Conservation (phyloP, 2,113 vertebrate species). For the Microtus montanus region DNA sequence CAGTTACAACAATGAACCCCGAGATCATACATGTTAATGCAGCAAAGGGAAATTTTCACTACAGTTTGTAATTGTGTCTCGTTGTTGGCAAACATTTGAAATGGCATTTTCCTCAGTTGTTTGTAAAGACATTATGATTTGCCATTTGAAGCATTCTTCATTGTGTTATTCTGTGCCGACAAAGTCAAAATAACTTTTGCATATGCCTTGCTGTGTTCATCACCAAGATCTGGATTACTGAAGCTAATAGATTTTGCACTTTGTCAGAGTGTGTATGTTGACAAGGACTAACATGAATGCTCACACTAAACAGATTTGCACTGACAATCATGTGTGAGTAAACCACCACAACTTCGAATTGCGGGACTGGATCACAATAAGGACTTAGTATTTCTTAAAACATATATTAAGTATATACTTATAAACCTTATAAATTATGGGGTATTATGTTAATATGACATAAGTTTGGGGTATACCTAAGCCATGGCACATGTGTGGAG, state of each 20-base stretch:
- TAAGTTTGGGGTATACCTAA: neutral
- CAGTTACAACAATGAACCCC: conserved; percentile 79
- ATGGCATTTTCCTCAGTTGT: conserved; percentile 76
- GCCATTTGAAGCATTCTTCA: conserved; percentile 68
- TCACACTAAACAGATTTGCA: neutral
- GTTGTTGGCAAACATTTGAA: conserved; percentile 83
- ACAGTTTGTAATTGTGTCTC: conserved; percentile 78
- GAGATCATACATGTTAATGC: conserved; percentile 82
- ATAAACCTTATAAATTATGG: neutral
- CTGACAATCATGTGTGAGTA: neutral
- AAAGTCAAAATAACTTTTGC: conserved; percentile 46
- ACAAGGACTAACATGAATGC: neutral
- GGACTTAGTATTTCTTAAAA: neutral
- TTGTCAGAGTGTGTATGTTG: neutral
- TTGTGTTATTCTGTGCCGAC: conserved; percentile 58
- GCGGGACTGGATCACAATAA: neutral
- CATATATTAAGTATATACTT: neutral
- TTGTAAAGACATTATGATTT: conserved; percentile 74
- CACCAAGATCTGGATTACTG: neutral
- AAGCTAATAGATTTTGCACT: neutral
- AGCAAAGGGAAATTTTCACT: conserved; percentile 76
- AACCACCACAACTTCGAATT: neutral
- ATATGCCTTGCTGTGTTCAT: neutral
- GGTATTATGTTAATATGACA: neutral
- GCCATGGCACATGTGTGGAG: no score